A percentile compares a stretch with the other conserved stretches of the same genome.
Evolutionary conservation across 2,888 invertebrate genomes (phyloP).

Genomic region (Scaptomyza tumidula): DNA sequence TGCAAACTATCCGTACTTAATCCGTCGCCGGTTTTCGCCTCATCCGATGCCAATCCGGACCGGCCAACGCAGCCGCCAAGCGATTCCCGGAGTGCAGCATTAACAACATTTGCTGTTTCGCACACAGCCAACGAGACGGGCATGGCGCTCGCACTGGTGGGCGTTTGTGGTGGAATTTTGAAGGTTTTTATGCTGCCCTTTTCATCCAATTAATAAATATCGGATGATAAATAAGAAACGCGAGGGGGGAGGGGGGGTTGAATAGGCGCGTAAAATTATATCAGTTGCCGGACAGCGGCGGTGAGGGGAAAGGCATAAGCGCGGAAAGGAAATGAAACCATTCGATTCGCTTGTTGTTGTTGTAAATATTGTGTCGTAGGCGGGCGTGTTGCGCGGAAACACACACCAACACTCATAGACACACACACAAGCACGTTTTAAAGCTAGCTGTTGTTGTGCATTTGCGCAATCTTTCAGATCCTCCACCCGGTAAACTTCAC

Average conservation of each 20-base stretch:
- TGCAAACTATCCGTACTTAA: conserved; percentile 85
- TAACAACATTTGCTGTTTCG: conserved; percentile 83
- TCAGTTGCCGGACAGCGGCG: conserved; percentile 13
- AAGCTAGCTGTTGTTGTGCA: conserved; percentile 59
- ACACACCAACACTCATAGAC: conserved; percentile 22
- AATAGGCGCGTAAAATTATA: conserved; percentile 21
- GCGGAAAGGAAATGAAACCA: conserved; percentile 49
- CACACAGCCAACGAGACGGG: conserved; percentile 84
- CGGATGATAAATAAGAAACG: background rate
- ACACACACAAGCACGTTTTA: conserved; percentile 26
- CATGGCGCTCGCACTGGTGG: conserved; percentile 76
- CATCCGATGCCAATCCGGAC: conserved; percentile 41
- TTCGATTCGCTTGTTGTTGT: conserved; percentile 34
- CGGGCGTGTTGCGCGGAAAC: conserved; percentile 55
- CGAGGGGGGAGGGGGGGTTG: no score
- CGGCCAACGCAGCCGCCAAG: conserved; percentile 63
- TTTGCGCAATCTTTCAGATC: conserved; percentile 56
- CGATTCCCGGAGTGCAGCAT: conserved; percentile 84
- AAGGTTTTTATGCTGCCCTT: conserved; percentile 38
- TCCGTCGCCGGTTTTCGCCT: conserved; percentile 43
- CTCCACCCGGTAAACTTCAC: conserved; percentile 26
- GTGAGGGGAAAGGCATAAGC: conserved; percentile 20
- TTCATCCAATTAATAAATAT: conserved; percentile 32
- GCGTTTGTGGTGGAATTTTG: conserved; percentile 83
- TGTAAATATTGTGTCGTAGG: conserved; percentile 34